Percentiles rank a stretch among this genome's conserved stretches.
These are phyloP conservation scores for Ceratosolen fusciceps DNA, from an alignment of 1,140 invertebrate species.

Conservation along the genomic window DNA sequence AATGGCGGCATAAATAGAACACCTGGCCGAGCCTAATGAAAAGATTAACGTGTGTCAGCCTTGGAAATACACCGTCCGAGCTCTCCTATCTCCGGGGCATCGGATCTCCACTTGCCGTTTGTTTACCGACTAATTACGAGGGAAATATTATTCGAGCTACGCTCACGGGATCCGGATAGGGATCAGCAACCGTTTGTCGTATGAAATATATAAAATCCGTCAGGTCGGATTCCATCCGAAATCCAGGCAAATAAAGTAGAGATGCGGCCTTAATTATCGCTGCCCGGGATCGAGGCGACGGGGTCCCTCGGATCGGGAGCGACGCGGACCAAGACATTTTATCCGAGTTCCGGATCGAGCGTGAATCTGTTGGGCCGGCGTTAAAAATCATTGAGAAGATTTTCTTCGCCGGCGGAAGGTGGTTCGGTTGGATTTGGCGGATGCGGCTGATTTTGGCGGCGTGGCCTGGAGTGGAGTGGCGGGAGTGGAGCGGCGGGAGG, in stretches of 20 bases:
- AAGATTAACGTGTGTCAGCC: neutral
- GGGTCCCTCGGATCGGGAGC: neutral
- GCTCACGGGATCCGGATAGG: neutral
- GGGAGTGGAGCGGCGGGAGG: no score
- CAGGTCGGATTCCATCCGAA: neutral
- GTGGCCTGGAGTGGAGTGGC: no score
- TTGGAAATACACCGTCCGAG: no score
- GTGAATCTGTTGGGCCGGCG: neutral
- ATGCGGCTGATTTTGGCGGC: no score
- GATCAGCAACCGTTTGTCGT: neutral
- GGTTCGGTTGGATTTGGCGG: no score
- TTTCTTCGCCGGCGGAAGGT: neutral
- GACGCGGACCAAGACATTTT: neutral
- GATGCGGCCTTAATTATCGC: neutral
- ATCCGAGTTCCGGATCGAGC: no score
- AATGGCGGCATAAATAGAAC: neutral
- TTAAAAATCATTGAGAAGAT: constrained; percentile 20
- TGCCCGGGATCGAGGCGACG: neutral
- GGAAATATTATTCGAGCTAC: neutral
- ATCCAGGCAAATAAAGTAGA: neutral
- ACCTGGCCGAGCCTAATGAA: neutral
- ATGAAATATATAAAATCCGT: neutral
- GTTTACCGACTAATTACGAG: neutral
- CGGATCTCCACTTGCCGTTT: neutral
- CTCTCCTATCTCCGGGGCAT: neutral